A percentile compares a stretch with the other conserved stretches of the same genome.
phyloP scores from a whole-genome alignment of 2,888 invertebrate genomes.

The Drosophila lutescens region DNA sequence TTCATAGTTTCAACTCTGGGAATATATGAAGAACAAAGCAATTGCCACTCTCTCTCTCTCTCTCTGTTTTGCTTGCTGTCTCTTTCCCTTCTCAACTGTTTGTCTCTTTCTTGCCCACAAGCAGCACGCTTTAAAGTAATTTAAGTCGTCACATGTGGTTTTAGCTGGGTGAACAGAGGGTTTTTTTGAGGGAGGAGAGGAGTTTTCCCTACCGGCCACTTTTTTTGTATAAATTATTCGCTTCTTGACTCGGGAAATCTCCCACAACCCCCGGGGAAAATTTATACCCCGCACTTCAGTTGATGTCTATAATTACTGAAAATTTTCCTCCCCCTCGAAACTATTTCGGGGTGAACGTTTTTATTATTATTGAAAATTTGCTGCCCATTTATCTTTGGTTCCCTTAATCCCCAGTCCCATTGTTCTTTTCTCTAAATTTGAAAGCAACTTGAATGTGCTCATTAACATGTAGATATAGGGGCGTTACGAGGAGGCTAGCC shows the following conservation, averaged over 20 bases:
- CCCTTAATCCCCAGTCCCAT: conserved; percentile 6
- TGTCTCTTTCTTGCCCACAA: background rate
- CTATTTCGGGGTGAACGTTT: conserved; percentile 27
- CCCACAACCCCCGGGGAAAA: conserved; percentile 28
- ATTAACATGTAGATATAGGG: conserved; percentile 49
- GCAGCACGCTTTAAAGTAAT: conserved; percentile 39
- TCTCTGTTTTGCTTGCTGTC: background rate
- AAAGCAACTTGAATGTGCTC: conserved; percentile 49
- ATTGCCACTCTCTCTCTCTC: conserved; percentile 45
- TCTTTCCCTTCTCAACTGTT: background rate
- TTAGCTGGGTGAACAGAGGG: conserved; percentile 8
- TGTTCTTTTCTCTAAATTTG: conserved; percentile 19
- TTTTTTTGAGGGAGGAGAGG: background rate
- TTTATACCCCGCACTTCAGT: conserved; percentile 11
- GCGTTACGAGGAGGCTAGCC: background rate
- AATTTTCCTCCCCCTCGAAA: background rate
- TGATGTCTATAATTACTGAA: conserved; percentile 50
- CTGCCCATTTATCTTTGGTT: conserved; percentile 26
- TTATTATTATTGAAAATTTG: conserved; percentile 37
- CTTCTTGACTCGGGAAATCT: conserved; percentile 45
- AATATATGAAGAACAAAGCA: conserved; percentile 32
- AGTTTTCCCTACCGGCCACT: conserved; percentile 6
- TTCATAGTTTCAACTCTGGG: conserved; percentile 11
- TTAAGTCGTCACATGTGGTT: conserved; percentile 55
- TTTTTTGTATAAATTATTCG: conserved; percentile 49